Base-by-base conservation (phyloP, 53 echinoderm and acorn worm species). In the Mesocentrotus franciscanus region DNA sequence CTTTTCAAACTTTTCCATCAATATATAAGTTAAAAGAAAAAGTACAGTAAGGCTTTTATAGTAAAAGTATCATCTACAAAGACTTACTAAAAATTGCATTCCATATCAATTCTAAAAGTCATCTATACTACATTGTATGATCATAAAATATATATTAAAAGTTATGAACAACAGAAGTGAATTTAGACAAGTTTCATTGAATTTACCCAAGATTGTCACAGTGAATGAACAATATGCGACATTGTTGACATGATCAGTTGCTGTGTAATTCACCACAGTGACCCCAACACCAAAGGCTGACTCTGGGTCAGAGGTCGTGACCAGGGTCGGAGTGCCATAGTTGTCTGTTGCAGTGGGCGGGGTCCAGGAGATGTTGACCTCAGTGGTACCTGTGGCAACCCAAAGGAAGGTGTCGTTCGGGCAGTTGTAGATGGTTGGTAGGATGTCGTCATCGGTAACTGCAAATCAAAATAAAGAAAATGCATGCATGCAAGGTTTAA, bases 291-390 rank as follows among this genome's bases (percentile, higher is more conserved):
- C 26, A 49, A 94, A 94, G 35, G 55, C 18, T 9, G 85, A 94
- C 33, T 89, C 95, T 32, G 95, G 95, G 10, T 94, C 64, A 61
- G 55, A 60, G 61, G 95, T 71, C 26, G 70, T 22, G 22, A 85
- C 71, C n/a, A 94, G 85, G 26, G 66, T 68, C 1, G 95, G 95
- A 29, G 85, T 94, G 24, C 95, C 95, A 39, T 66, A 85, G 34
- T 94, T 71, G 70, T 94, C 95, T 9, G 95, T 94, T 5, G 87
- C 95, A 35, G 85, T 87, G 87, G 87, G 85, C 87, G 95, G 87
- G 17, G 71, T 94, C 95, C 95, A 94, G 29, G 85, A 14, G 55
- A 94, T 66, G 85, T 55, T 85, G 85, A 72, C 87, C 15, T 66
- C 22, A 9, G 85, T 94, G 66, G 87, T 94, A 35, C 95, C 95